Conservation (phyloP, 2,888 invertebrate genomes). For the Pyrrhia umbra region DNA sequence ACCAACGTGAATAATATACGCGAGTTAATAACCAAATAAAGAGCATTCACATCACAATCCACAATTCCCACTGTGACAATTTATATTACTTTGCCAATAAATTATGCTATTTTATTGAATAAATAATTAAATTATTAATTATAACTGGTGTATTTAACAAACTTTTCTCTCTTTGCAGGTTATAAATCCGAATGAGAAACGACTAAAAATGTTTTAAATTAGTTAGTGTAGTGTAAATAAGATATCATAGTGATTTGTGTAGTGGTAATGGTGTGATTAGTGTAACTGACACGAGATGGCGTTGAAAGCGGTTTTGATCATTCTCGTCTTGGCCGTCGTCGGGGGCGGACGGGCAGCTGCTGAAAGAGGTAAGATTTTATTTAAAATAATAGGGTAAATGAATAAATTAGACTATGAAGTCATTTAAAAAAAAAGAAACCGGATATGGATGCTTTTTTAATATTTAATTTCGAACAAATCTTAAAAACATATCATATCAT, state of each 20-base stretch:
- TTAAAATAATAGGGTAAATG: neutral
- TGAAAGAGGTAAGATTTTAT: slow-evolving; percentile 70
- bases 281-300: slow-evolving; percentile 71
- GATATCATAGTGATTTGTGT: slow-evolving; percentile 48
- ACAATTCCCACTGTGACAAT: slow-evolving; percentile 46
- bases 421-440: no score
- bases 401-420: no score
- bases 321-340: slow-evolving; percentile 66
- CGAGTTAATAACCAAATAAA: slow-evolving; percentile 1
- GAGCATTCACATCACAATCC: slow-evolving; percentile 18
- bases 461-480: no score
- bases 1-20: neutral
- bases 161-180: slow-evolving; percentile 63
- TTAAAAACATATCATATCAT: no score
- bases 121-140: neutral
- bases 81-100: neutral
- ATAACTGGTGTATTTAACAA: slow-evolving; percentile 2
- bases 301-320: slow-evolving; percentile 66
- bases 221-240: slow-evolving; percentile 50
- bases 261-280: slow-evolving; percentile 71
- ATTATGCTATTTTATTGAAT: slow-evolving; percentile 1
- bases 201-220: slow-evolving; percentile 67
- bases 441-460: no score
- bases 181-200: slow-evolving; percentile 64
- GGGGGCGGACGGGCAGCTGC: slow-evolving; percentile 63